Evolutionary conservation across 2,888 invertebrate genomes (phyloP), one percentile per base, ranked within the genome.

Genomic region (Lucinisca nassula): DNA sequence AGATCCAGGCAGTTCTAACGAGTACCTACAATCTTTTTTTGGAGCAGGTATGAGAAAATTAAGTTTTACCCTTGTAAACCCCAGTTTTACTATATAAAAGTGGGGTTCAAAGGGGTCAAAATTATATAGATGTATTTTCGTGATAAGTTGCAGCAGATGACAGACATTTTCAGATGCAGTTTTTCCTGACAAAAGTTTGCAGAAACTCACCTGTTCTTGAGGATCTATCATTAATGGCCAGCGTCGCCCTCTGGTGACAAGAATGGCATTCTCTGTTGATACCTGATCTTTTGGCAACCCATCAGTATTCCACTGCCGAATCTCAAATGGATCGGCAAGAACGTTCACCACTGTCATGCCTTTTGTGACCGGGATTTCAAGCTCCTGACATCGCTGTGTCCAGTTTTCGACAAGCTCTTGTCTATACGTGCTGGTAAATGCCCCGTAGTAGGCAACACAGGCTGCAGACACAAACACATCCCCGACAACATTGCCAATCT

Each of bases 301-400:
- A 74, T 96, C 96, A 6, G 95, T 94, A 87, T 96, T 96, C 96
- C 96, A 74, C 97, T 97, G 90, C 97, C 97, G 89, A 98, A 97
- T 96, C 97, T 98, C 96, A 96, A 97, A 97, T 58, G 95, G 95
- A 90, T 96, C 96, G 21, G 96, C 95, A 32, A 96, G 92, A 3
- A 96, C 96, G 8, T 93, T 93, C 40, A 96, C 96, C 93, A 95
- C 97, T 97, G 97, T 97, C 95, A 98, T 98, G 32, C 97, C 97
- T 4, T 97, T 96, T 0, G 98, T 98, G 0, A 98, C 97, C 0
- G 98, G 98, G 92, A 99, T 98, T 72, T 97, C 96, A 2, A 97
- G 96, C 30, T 97, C 96, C 10, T 96, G 96, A 93, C 98, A 98
- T 85, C 97, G 97, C 0, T 95, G 90, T 14, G 98, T 97, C 99